Percentiles rank a stretch among this genome's conserved stretches.
These are phyloP conservation scores for Diaperis boleti DNA, from an alignment of 2,888 invertebrate species.

Conservation along the genomic window DNA sequence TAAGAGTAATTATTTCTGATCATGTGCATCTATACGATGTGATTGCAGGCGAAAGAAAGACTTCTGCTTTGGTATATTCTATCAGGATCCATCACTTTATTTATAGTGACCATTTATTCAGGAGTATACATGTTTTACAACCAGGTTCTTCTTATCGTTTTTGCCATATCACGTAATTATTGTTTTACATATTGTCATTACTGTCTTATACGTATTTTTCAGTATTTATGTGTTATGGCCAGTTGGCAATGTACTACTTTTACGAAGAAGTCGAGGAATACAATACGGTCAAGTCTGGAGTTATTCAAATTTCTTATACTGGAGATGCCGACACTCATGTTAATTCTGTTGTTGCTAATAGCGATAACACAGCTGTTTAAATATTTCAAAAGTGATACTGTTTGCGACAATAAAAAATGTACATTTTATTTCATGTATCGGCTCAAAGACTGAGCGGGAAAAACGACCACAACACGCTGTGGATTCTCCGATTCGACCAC, in stretches of 20 bases:
- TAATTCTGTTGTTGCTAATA: conserved; percentile 14
- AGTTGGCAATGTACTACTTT: conserved; percentile 54
- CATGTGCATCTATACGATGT: conserved; percentile 4
- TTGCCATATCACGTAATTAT: conserved; percentile 53
- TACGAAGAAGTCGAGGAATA: conserved; percentile 56
- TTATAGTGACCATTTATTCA: conserved; percentile 55
- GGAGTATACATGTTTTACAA: conserved; percentile 52
- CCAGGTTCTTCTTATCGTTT: conserved; percentile 42
- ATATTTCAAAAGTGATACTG: not conserved
- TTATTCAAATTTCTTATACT: conserved; percentile 52
- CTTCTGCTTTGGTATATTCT: conserved; percentile 55
- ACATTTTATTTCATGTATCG: too few species aligned
- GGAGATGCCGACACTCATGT: conserved; percentile 19
- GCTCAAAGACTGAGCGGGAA: too few species aligned
- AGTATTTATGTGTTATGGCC: conserved; percentile 56
- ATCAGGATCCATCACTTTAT: conserved; percentile 52
- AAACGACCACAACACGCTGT: too few species aligned
- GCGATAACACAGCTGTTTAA: conserved; percentile 55
- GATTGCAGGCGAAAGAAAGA: conserved; percentile 56
- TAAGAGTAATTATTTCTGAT: not conserved
- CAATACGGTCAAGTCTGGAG: conserved; percentile 55
- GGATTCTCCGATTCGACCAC: too few species aligned
- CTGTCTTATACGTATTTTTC: conserved; percentile 25
- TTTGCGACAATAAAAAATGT: not conserved
- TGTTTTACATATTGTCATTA: too few species aligned